Percentiles rank a stretch among this genome's conserved stretches.
phyloP scores from a whole-genome alignment of 2,797 vertebrate genomes.

The Mycteria americana region DNA sequence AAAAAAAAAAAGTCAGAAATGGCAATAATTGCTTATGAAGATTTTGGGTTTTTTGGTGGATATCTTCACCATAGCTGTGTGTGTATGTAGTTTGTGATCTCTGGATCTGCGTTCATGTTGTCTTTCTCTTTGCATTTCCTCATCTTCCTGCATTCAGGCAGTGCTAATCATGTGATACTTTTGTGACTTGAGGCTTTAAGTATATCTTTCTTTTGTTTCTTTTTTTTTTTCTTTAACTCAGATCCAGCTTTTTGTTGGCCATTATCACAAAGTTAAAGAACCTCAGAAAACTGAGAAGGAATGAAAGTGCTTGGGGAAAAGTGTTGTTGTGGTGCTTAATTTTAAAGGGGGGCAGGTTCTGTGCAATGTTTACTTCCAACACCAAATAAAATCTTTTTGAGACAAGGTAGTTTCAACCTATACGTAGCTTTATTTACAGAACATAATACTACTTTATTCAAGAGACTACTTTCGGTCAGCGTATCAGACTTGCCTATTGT shows the following conservation, averaged over 20 bases:
- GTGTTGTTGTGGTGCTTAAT: neutral
- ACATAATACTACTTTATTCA: neutral
- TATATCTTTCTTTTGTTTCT: too few relatives aligned
- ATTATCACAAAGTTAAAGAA: neutral
- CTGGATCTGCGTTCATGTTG: neutral
- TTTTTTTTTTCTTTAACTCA: neutral
- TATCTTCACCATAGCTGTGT: neutral
- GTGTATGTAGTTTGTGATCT: neutral
- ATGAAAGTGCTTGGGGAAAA: neutral
- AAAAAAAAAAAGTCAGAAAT: neutral
- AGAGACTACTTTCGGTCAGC: neutral
- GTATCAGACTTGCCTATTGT: neutral
- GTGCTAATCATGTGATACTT: neutral
- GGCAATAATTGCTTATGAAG: neutral
- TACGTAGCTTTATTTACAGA: neutral
- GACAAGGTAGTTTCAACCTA: neutral
- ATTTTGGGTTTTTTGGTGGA: neutral
- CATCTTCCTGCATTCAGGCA: neutral
- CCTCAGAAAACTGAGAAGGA: neutral
- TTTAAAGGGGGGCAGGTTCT: neutral
- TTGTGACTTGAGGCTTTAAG: neutral
- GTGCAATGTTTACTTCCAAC: neutral
- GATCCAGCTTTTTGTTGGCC: neutral
- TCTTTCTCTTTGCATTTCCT: slow-evolving; percentile 6
- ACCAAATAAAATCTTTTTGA: neutral